These are phyloP conservation scores for Prunella fulvescens DNA, from an alignment of 2,113 vertebrate genomes.

Conservation along the genomic window DNA sequence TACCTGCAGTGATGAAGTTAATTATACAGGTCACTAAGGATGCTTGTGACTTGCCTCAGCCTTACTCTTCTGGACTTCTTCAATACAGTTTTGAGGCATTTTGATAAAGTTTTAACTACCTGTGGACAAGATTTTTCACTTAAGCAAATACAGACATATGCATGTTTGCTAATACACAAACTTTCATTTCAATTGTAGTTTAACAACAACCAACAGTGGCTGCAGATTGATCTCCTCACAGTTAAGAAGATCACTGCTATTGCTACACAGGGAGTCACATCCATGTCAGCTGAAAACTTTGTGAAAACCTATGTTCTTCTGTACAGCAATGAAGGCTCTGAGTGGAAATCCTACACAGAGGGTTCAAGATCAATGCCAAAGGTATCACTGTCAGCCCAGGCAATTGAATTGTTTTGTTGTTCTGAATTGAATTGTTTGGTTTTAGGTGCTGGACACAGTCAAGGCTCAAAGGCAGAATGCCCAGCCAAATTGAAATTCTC, in stretches of 20 bases:
- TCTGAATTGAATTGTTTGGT: neutral
- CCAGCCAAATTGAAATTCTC: neutral
- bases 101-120: neutral
- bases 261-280: conserved; percentile 86
- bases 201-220: conserved; percentile 85
- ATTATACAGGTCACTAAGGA: neutral
- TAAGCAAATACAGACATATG: neutral
- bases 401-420: neutral
- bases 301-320: conserved; percentile 79
- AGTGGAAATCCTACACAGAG: conserved; percentile 83
- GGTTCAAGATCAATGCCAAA: conserved; percentile 67
- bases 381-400: conserved; percentile 67
- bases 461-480: neutral
- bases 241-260: conserved; percentile 91
- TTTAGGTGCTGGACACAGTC: neutral
- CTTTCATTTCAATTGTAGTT: conserved; percentile 63
- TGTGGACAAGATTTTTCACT: neutral
- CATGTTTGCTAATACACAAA: neutral
- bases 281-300: conserved; percentile 78
- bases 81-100: neutral
- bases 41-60: neutral
- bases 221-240: conserved; percentile 85
- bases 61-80: neutral
- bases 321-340: conserved; percentile 78
- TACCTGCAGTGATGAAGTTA: neutral